Base-by-base conservation (phyloP, 2,113 vertebrate genomes). In the Silurus asotus region DNA sequence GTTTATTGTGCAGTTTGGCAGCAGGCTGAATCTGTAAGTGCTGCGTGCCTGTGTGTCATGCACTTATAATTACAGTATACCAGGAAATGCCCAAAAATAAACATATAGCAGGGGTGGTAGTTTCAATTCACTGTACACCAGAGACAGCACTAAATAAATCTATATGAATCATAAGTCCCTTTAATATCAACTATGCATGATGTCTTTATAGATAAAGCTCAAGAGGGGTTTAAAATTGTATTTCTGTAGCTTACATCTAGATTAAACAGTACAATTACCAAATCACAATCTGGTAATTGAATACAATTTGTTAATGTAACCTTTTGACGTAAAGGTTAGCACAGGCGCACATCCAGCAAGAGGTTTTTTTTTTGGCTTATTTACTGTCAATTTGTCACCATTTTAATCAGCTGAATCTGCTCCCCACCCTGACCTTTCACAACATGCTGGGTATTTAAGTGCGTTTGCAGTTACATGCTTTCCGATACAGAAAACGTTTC, bases 1-100 rank as follows among this genome's bases (percentile, higher is more conserved):
- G 83, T 84, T 84, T 76, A 76, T 64, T 48, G 53, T 76, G 53
- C 19, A 75, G 14, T 59, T 76, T 84, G 14, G 70, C 83, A 84
- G 48, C 20, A 76, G 81, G 45, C 58, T 19, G 64, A 51, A 86
- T 72, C 59, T 85, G 55, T 79, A 81, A 70, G 65, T 56, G 55
- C 45, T 53, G 72, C 28, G 45, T 0, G 83, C 8, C 45, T 59
- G 58, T 55, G 53, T 65, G 53, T 51, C 56, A 49, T 77, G 77
- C 51, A 81, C 65, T 81, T 70, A 86, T 61, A 86, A 74, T 81
- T 56, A 82, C 48, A 82, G 84, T 25, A 70, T 51, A 25, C 19
- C 28, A 81, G 65, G 37, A 61, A 81, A 72, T n/a, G 78, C 74
- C 64, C 77, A 0, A 81, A 86, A 86, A 86, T 86, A 81, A 49